These are phyloP conservation scores for Heliconius sara DNA, from an alignment of 2,888 invertebrate genomes.

Conservation along the genomic window DNA sequence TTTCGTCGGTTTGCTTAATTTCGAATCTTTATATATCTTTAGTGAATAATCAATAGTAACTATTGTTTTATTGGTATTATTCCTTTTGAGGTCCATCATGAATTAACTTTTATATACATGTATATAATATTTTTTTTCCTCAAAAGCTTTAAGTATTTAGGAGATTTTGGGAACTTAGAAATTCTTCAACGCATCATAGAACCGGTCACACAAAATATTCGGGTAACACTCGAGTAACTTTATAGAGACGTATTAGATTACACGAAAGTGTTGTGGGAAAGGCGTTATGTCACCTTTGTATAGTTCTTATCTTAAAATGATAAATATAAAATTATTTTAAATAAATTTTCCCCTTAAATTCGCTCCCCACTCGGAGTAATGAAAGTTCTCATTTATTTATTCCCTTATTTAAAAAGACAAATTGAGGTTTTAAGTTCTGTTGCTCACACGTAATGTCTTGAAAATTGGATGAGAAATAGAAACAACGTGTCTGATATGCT, in stretches of 20 bases:
- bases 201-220: constrained; percentile 9
- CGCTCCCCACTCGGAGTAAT: not conserved
- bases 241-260: constrained; percentile 15
- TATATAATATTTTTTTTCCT: not conserved
- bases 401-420: not conserved
- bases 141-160: not conserved
- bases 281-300: not conserved
- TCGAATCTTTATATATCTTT: too few species aligned
- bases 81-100: too few species aligned
- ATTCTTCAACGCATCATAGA: not conserved
- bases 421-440: not conserved
- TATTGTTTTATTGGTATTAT: too few species aligned
- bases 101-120: too few species aligned
- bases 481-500: too few species aligned
- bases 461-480: too few species aligned
- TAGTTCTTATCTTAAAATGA: not conserved
- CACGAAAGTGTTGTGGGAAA: constrained; percentile 2
- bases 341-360: not conserved
- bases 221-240: not conserved
- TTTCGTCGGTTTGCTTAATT: too few species aligned
- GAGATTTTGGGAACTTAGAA: not conserved
- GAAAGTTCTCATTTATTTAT: not conserved
- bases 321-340: not conserved
- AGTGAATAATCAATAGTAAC: too few species aligned
- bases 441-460: not conserved